phyloP scores from a whole-genome alignment of 2,888 invertebrate genomes.

The Drosophila paranaensis region DNA sequence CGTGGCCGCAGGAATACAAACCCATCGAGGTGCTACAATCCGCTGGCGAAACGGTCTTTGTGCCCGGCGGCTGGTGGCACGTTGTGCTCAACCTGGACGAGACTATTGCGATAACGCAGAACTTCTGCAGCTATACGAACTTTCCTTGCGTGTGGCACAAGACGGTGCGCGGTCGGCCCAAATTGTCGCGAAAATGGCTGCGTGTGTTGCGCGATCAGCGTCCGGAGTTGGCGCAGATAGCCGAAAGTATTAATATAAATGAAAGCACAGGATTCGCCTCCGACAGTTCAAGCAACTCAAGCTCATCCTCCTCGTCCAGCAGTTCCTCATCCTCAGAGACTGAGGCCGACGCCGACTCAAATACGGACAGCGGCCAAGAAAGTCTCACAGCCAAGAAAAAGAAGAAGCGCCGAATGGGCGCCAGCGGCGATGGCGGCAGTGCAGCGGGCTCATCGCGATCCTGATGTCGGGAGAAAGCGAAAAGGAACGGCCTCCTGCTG shows the following conservation, averaged over 20 bases:
- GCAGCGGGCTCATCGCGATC: slow-evolving; percentile 54
- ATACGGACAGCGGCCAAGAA: slow-evolving; percentile 94
- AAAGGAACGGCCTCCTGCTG: slow-evolving; percentile 58
- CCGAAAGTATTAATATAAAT: slow-evolving; percentile 93
- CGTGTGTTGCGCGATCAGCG: slow-evolving; percentile 89
- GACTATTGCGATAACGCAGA: slow-evolving; percentile 99
- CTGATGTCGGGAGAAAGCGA: slow-evolving; percentile 77
- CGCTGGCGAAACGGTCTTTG: slow-evolving; percentile 99
- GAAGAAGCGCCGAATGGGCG: slow-evolving; percentile 88
- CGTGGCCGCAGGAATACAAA: slow-evolving; percentile 96
- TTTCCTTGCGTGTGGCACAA: slow-evolving; percentile 99
- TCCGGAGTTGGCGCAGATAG: slow-evolving; percentile 91
- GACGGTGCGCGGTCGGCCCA: slow-evolving; percentile 97
- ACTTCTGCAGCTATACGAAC: slow-evolving; percentile 97
- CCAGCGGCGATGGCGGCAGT: slow-evolving; percentile 40
- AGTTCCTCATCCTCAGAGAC: slow-evolving; percentile 78
- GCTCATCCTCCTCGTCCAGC: slow-evolving; percentile 91
- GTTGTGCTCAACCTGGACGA: slow-evolving; percentile 98
- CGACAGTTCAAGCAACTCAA: slow-evolving; percentile 95
- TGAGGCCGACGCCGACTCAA: slow-evolving; percentile 86
- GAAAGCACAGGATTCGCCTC: slow-evolving; percentile 96
- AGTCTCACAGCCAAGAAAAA: slow-evolving; percentile 94
- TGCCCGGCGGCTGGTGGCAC: slow-evolving; percentile 99
- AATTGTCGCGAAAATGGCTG: slow-evolving; percentile 97
- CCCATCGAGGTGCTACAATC: slow-evolving; percentile 97